Percentiles rank a stretch among this genome's conserved stretches.
Conservation (phyloP, 2,888 invertebrate genomes). For the Gnatocerus cornutus region DNA sequence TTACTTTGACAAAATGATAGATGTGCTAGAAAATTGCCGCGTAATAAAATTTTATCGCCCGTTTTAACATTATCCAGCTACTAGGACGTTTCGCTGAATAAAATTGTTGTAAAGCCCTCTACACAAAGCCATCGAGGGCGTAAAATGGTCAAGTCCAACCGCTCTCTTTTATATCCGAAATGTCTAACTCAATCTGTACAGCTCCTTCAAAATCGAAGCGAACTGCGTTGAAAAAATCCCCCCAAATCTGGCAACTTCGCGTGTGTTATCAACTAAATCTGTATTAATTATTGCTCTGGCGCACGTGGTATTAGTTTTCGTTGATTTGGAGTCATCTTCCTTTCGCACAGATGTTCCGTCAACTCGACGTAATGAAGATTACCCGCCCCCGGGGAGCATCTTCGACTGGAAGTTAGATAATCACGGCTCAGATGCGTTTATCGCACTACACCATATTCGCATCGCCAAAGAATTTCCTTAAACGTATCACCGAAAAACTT, state of each 20-base stretch:
- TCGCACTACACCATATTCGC: slow-evolving; percentile 53
- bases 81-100: background rate
- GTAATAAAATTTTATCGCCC: too few relatives aligned
- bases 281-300: slow-evolving; percentile 32
- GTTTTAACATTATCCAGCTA: background rate
- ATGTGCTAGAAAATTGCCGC: too few relatives aligned
- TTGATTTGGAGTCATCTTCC: slow-evolving; percentile 28
- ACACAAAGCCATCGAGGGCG: slow-evolving; percentile 11
- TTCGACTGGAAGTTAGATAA: slow-evolving; percentile 54
- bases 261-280: slow-evolving; percentile 11
- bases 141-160: slow-evolving; percentile 12
- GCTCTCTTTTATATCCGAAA: slow-evolving; percentile 16
- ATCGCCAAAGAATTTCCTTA: slow-evolving; percentile 10
- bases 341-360: slow-evolving; percentile 55
- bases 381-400: slow-evolving; percentile 59
- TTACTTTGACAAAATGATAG: too few relatives aligned
- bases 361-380: slow-evolving; percentile 61
- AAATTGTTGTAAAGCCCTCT: slow-evolving; percentile 9
- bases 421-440: slow-evolving; percentile 55
- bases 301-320: slow-evolving; percentile 30
- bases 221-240: slow-evolving; percentile 14
- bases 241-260: background rate
- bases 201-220: slow-evolving; percentile 1
- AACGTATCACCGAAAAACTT: background rate
- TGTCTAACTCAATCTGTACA: slow-evolving; percentile 21